phyloP scores from a whole-genome alignment of 1,140 invertebrate genomes.

The Lepidurus couesii region DNA sequence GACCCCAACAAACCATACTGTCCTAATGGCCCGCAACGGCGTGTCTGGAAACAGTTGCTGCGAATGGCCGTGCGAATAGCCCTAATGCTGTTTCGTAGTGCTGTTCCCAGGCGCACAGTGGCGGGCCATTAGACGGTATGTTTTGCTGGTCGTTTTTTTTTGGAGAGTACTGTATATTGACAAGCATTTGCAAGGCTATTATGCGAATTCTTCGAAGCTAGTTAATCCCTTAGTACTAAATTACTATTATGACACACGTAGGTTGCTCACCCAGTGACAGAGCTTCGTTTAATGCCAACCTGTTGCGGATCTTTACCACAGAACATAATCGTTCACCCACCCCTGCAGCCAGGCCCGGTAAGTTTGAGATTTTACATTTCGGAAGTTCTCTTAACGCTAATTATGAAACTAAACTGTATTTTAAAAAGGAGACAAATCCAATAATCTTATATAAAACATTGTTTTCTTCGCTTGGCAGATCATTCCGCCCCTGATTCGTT shows the following conservation, averaged over 20 bases:
- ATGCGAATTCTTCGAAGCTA: background rate
- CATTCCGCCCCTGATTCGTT: background rate
- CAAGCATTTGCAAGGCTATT: conserved; percentile 4
- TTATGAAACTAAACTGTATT: background rate
- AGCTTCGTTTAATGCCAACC: conserved; percentile 68
- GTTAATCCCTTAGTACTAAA: conserved; percentile 3
- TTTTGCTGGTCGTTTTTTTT: too few relatives aligned
- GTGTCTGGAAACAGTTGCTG: too few relatives aligned
- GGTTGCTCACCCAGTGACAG: conserved; percentile 66
- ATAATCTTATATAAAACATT: conserved; percentile 11
- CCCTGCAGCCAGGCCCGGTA: conserved; percentile 24
- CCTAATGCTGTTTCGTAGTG: too few relatives aligned
- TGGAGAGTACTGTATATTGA: too few relatives aligned
- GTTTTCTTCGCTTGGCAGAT: conserved; percentile 30
- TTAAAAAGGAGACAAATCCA: background rate
- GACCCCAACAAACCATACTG: too few relatives aligned
- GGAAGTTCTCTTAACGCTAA: background rate
- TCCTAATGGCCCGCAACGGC: too few relatives aligned
- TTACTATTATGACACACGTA: conserved; percentile 38
- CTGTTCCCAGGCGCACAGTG: too few relatives aligned
- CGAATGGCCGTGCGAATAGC: too few relatives aligned
- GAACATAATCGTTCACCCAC: conserved; percentile 55
- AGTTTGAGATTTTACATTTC: conserved; percentile 21
- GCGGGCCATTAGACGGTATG: too few relatives aligned
- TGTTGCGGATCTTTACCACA: conserved; percentile 72